Base-by-base conservation (phyloP, 2,113 vertebrate genomes). In the Gasterosteus aculeatus region DNA sequence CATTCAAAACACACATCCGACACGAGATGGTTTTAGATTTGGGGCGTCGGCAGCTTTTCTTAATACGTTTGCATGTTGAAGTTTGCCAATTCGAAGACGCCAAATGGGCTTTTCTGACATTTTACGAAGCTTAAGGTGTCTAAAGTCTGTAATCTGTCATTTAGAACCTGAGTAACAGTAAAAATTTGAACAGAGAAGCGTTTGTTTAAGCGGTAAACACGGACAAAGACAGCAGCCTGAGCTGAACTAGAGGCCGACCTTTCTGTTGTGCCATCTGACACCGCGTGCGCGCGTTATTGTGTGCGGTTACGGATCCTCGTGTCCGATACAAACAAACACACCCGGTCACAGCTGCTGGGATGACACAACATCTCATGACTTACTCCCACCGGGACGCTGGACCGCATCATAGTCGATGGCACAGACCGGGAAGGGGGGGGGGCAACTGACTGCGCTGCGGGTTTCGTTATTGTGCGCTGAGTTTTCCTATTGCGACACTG, bases 1-100 rank as follows among this genome's bases (percentile, higher is more conserved):
- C 56, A 74, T 77, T 82, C 67, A 75, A 77, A 69, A 63, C 33
- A 22, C 10, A 67, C 29, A 46, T 53, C 58, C 53, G 44, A 51
- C 51, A 66, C 19, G 42, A 57, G 62, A 31, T 49, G 53, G n/a
- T 57, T 57, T 11, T 51, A 49, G 41, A 31, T 31, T 18, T 31
- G 15, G 67, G 41, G 22, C 8, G 44, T 51, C 53, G 61, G 44
- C 62, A 31, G 69, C 11, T 26, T 42, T 14, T 66, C 31, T n/a
- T 16, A 61, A 61, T 61, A 7, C 12, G 35, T 67, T 18, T 4
- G 22, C 16, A 3, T 64, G 35, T 41, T 19, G 29, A 60, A 10
- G 18, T 38, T 42, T 51, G 12, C 8, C 47, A n/a, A 18, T 18
- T 38, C n/a, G 2, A 19, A n/a, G 29, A 39, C 1, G 2, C 10